Evolutionary conservation across 2,888 invertebrate genomes (phyloP).

Genomic region (Suillia variegata): DNA sequence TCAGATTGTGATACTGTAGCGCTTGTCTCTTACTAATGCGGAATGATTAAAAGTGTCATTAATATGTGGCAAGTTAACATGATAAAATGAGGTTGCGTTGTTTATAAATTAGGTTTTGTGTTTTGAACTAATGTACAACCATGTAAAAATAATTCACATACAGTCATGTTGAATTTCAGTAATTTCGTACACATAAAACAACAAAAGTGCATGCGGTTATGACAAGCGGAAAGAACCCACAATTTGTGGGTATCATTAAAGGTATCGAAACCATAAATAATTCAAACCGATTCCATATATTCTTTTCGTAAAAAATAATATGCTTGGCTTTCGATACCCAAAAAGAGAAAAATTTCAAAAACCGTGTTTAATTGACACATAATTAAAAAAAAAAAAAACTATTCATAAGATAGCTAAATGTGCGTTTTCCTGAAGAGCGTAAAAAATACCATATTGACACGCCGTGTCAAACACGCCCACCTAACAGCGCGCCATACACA

Average conservation of each 20-base stretch:
- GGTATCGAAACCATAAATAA: neutral
- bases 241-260: neutral
- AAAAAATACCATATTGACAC: slow-evolving; percentile 45
- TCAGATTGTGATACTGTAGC: neutral
- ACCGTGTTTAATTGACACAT: slow-evolving; percentile 45
- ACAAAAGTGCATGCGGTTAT: too few relatives aligned
- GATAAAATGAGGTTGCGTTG: too few relatives aligned
- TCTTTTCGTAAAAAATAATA: too few relatives aligned
- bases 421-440: slow-evolving; percentile 41
- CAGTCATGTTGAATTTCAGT: too few relatives aligned
- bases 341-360: slow-evolving; percentile 42
- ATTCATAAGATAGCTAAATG: too few relatives aligned
- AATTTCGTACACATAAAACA: too few relatives aligned
- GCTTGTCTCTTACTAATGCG: slow-evolving; percentile 43
- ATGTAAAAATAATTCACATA: too few relatives aligned
- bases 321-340: neutral
- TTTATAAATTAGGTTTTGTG: too few relatives aligned
- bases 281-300: neutral
- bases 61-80: slow-evolving; percentile 26
- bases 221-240: neutral
- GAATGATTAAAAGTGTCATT: slow-evolving; percentile 51
- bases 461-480: slow-evolving; percentile 35
- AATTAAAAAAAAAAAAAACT: too few relatives aligned
- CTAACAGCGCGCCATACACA: slow-evolving; percentile 9
- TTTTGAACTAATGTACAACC: too few relatives aligned